Evolutionary conservation across 2,797 vertebrate genomes (phyloP), one percentile per base, ranked within the genome.

Genomic region (Spinus pinus): DNA sequence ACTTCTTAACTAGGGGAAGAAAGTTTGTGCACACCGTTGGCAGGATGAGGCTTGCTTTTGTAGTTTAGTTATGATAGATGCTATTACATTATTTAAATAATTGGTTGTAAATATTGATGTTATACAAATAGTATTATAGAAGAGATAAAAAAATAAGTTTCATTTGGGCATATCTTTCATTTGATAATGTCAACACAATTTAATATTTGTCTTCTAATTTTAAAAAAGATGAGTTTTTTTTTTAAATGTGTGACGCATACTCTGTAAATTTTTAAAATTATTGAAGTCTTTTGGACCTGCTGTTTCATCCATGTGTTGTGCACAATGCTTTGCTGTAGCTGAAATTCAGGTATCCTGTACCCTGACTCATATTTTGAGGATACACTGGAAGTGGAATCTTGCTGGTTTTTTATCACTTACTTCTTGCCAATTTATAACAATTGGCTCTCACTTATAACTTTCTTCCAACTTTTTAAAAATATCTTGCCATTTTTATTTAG

Each of bases 161-260:
- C 8, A 73, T 64, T 64, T 47, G 16, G 6, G 5, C 7, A 19
- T 39, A 71, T 47, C 20, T 69, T 14, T 18, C 3, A 53, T 47
- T 66, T 67, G 24, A 28, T 66, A 30, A 46, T 54, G 8, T 42
- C 27, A 41, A 12, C 23, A 57, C 46, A 0, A 54, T 35, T 50
- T 78, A 9, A 14, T 57, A 71, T 42, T 58, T 81, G 3, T 54
- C 10, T 72, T 88, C 10, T 61, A 33, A 12, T 56, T 88, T 42
- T 39, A 81, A 84, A 79, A 74, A 61, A 17, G 0, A 24, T 70
- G 14, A 70, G 8, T 7, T 1, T 25, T 22, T 42, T 24, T 78
- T 65, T 82, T 8, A 0, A 47, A 67, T 2, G 7, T 15, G 6
- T 75, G 16, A 14, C 0, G 4, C 19, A 2, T 50, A 41, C 31